Evolutionary conservation across 2,888 invertebrate species (phyloP).

Genomic region (Branchipolynoe longqiensis): DNA sequence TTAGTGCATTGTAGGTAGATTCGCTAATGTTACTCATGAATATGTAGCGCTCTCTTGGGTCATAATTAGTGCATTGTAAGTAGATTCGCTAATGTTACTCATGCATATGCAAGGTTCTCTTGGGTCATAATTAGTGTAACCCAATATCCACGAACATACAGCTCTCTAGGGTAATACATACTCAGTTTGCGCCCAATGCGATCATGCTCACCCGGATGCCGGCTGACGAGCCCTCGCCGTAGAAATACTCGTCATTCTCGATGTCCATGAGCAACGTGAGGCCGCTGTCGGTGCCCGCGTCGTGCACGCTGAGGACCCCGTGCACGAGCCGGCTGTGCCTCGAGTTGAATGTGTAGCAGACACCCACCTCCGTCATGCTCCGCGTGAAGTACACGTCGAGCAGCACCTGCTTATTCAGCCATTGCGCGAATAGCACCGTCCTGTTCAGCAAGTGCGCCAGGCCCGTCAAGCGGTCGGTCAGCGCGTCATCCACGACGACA

Average conservation of each 20-base stretch:
- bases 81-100: too few species aligned
- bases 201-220: slow-evolving; percentile 53
- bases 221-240: slow-evolving; percentile 55
- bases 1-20: too few species aligned
- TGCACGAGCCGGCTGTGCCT: not conserved
- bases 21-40: too few species aligned
- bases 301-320: slow-evolving; percentile 13
- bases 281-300: slow-evolving; percentile 53
- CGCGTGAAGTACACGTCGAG: slow-evolving; percentile 26
- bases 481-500: not conserved
- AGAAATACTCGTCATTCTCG: slow-evolving; percentile 57
- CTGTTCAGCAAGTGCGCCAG: slow-evolving; percentile 12
- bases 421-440: not conserved
- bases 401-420: not conserved
- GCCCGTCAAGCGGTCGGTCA: not conserved
- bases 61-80: too few species aligned
- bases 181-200: too few species aligned
- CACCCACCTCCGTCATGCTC: slow-evolving; percentile 57
- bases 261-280: slow-evolving; percentile 37
- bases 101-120: too few species aligned
- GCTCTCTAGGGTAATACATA: too few species aligned
- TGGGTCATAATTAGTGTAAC: too few species aligned
- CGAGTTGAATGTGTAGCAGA: slow-evolving; percentile 58
- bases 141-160: too few species aligned
- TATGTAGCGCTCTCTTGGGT: too few species aligned